Evolutionary conservation across 2,113 vertebrate genomes (phyloP), one percentile per base, ranked within the genome.

Genomic region (Noturus placidus): DNA sequence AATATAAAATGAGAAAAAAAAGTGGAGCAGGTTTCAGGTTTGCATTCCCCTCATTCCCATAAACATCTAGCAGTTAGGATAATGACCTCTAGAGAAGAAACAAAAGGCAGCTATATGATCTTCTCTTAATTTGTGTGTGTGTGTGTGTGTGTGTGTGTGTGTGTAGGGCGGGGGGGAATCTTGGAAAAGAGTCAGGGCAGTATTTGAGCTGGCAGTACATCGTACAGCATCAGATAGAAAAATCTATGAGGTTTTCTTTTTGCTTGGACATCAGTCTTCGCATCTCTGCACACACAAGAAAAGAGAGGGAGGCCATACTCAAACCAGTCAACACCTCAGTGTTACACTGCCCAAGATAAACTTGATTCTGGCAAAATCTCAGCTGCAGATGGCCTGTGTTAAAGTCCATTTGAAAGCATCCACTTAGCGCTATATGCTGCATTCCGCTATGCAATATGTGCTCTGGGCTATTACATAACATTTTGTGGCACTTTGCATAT

Each of bases 1-100:
- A 93, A 94, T 94, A 92, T 94, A 91, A 92, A 94, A 92, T 92
- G 91, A 89, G 86, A 89, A 52, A 63, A 91, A 90, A 92, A 92
- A 89, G 70, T 79, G 89, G 91, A 85, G 82, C 82, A 82, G 92
- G 93, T 94, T 93, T 94, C 90, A 91, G 84, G 91, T 95, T 95
- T 87, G 88, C 93, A 93, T 94, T 95, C 92, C 91, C 91, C 13
- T 90, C 91, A 89, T 94, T 94, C 93, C 92, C 91, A 92, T 92
- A 92, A 93, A 88, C 91, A 92, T 93, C 92, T 91, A 89, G 93
- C 91, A 94, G 95, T 93, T 94, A 93, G 90, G 91, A 92, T 93
- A 94, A 95, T 93, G 93, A 94, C 92, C 91, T 92, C 86, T 90
- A 91, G 92, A 92, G 87, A 91, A 91, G 90, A 90, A 89, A 89